Conservation (phyloP, 2,797 vertebrate genomes). For the Rhabdophis nuchalis region DNA sequence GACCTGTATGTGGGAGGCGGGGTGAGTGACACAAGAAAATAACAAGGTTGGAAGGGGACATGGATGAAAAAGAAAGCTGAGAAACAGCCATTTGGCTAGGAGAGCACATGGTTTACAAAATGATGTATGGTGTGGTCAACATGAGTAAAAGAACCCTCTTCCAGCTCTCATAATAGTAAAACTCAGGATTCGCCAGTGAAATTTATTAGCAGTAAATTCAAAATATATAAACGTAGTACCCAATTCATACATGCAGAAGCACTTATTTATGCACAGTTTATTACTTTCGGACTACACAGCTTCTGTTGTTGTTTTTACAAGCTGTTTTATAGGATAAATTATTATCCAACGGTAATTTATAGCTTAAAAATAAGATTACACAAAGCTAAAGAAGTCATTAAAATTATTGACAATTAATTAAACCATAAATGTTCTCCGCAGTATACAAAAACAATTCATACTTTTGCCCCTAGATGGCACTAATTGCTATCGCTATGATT, state of each 20-base stretch:
- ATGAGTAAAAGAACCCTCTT: background rate
- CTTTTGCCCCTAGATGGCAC: conserved; percentile 22
- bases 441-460: background rate
- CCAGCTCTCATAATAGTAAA: background rate
- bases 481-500: conserved; percentile 4
- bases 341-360: background rate
- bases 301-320: background rate
- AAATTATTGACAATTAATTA: background rate
- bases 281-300: background rate
- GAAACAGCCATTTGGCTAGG: background rate
- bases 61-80: background rate
- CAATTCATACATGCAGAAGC: background rate
- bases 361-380: background rate
- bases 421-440: background rate
- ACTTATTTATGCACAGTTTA: background rate
- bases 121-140: background rate
- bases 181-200: background rate
- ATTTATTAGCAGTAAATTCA: background rate
- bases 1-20: background rate
- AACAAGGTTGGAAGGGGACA: background rate
- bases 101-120: background rate
- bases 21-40: background rate
- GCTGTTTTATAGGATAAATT: background rate
- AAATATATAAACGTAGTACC: background rate
- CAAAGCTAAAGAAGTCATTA: background rate